phyloP scores from a whole-genome alignment of 2,113 vertebrate species.

The Bubo bubo region DNA sequence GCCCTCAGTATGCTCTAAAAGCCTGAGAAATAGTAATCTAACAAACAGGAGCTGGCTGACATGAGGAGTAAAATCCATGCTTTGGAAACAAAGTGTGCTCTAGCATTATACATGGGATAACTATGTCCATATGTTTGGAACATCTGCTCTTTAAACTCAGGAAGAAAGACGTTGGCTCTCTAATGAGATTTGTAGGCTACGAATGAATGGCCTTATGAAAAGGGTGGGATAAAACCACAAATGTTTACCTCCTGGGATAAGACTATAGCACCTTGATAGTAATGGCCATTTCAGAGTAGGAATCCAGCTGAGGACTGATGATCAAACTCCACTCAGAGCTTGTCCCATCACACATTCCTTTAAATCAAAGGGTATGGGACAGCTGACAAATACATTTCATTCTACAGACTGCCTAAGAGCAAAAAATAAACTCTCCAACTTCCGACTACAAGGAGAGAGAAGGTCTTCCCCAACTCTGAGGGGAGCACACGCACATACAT shows the following conservation, averaged over 20 bases:
- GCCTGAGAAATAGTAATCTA: background rate
- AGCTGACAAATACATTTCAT: too few species aligned
- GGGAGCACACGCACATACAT: rapidly evolving
- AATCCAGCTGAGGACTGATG: rapidly evolving
- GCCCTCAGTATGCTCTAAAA: background rate
- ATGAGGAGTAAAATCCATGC: background rate
- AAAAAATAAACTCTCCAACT: background rate
- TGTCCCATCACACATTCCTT: background rate
- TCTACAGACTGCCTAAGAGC: rapidly evolving
- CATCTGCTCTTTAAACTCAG: background rate
- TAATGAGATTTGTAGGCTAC: background rate
- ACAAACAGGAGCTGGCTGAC: background rate
- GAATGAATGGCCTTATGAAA: background rate
- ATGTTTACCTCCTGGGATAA: background rate
- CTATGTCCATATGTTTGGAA: background rate
- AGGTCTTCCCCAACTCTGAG: rapidly evolving
- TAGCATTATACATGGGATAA: background rate
- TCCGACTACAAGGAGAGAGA: rapidly evolving
- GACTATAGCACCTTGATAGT: rapidly evolving
- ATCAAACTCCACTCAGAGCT: rapidly evolving
- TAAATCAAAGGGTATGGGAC: background rate
- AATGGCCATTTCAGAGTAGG: background rate
- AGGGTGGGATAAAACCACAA: rapidly evolving
- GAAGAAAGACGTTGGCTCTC: background rate
- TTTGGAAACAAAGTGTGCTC: background rate